A percentile compares a stretch with the other conserved stretches of the same genome.
Evolutionary conservation across 2,113 vertebrate species (phyloP).

Genomic region (Microcebus tavaratra): DNA sequence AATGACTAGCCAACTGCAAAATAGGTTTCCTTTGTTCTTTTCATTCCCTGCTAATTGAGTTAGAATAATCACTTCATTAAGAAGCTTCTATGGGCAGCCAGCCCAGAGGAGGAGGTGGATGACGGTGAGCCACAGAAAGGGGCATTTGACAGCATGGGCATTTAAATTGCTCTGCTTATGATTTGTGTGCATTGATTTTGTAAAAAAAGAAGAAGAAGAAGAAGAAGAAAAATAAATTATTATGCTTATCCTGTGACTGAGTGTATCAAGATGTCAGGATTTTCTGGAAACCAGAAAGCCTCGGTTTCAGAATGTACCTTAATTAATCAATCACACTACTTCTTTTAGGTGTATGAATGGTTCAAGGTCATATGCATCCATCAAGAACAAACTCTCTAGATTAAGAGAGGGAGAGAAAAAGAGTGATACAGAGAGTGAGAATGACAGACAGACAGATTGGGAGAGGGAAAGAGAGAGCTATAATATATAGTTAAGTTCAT

Average conservation of each 20-base stretch:
- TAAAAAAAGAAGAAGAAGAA: too few species aligned
- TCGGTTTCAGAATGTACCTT: slow-evolving; percentile 7
- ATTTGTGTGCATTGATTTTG: too few species aligned
- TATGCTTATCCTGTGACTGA: neutral
- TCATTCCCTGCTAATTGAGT: slow-evolving; percentile 50
- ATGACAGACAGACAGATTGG: neutral
- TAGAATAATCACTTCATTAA: slow-evolving; percentile 63
- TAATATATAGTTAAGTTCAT: neutral
- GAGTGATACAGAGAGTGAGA: neutral
- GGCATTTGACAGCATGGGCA: neutral
- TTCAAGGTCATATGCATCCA: neutral
- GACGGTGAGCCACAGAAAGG: neutral
- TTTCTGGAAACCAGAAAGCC: slow-evolving; percentile 3
- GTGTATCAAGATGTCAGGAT: neutral
- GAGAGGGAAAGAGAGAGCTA: neutral
- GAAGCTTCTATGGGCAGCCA: slow-evolving; percentile 17
- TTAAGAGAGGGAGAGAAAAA: neutral
- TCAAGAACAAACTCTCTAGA: slow-evolving; percentile 18
- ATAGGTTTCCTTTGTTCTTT: slow-evolving; percentile 56
- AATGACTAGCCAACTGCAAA: slow-evolving; percentile 55
- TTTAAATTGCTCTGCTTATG: slow-evolving; percentile 13
- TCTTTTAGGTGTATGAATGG: slow-evolving; percentile 12
- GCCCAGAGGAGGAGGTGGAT: neutral
- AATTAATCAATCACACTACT: neutral
- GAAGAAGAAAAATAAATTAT: neutral